Conservation (phyloP, 2,113 vertebrate genomes). For the Asarcornis scutulata region DNA sequence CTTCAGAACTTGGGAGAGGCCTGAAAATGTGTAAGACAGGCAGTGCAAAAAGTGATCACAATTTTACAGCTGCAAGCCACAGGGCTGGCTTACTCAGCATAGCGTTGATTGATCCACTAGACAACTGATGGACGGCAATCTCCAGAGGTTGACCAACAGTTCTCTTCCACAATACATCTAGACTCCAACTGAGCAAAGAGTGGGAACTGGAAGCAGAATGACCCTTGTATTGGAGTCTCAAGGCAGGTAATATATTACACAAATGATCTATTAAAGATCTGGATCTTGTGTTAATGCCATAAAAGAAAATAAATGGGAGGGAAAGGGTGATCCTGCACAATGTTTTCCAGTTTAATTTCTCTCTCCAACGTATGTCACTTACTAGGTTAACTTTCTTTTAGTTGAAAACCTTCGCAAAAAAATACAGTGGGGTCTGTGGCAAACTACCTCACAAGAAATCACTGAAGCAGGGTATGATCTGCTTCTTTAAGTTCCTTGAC, state of each 20-base stretch:
- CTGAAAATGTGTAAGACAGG: neutral
- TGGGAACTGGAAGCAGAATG: neutral
- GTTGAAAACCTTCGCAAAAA: neutral
- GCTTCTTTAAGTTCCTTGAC: neutral
- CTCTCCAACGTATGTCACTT: neutral
- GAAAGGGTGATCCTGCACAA: neutral
- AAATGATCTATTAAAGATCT: neutral
- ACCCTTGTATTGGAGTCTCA: neutral
- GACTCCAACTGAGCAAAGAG: neutral
- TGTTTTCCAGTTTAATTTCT: neutral
- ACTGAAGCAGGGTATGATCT: neutral
- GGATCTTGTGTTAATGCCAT: neutral
- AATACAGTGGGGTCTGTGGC: neutral
- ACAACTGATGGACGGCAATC: accelerated
- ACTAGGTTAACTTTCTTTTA: neutral
- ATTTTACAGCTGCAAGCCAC: neutral
- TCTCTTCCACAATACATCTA: neutral
- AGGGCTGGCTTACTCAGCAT: neutral
- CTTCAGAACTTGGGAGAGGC: neutral
- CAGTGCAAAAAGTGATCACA: neutral
- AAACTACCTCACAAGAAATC: neutral
- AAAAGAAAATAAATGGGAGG: slow-evolving; percentile 18
- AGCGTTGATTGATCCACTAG: neutral
- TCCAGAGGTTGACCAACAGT: neutral
- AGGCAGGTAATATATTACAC: neutral